A percentile compares a stretch with the other conserved stretches of the same genome.
Evolutionary conservation across 2,888 invertebrate species (phyloP).

Genomic region (Drosophila bunnanda): DNA sequence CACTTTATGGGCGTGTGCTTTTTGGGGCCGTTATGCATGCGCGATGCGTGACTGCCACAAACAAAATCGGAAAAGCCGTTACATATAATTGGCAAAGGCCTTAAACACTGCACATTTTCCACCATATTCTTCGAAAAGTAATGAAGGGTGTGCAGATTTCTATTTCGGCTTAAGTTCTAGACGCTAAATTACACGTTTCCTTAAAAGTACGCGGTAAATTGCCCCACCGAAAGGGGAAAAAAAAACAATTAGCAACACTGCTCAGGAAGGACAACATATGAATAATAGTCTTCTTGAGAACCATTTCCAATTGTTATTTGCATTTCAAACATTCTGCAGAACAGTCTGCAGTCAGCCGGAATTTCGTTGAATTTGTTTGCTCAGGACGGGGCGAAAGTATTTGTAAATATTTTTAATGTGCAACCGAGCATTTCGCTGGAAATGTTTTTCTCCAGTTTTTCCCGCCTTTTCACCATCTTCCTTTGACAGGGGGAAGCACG

Average conservation of each 20-base stretch:
- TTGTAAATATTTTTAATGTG: slow-evolving; percentile 69
- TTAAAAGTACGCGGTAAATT: background rate
- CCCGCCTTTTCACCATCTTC: slow-evolving; percentile 17
- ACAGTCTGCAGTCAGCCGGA: slow-evolving; percentile 18
- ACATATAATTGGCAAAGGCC: slow-evolving; percentile 36
- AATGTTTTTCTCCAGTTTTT: slow-evolving; percentile 59
- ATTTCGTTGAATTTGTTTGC: slow-evolving; percentile 43
- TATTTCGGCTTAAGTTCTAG: background rate
- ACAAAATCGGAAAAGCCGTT: slow-evolving; percentile 43
- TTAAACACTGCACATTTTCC: slow-evolving; percentile 41
- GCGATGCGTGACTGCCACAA: slow-evolving; percentile 61
- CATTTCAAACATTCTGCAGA: slow-evolving; percentile 22
- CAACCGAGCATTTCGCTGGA: slow-evolving; percentile 61
- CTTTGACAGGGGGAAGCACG: slow-evolving; percentile 27
- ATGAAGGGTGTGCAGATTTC: slow-evolving; percentile 17
- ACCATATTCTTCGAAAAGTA: background rate
- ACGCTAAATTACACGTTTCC: slow-evolving; percentile 2
- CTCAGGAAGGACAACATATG: background rate
- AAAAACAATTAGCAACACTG: background rate
- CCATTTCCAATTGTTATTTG: slow-evolving; percentile 7
- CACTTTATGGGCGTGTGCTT: slow-evolving; percentile 60
- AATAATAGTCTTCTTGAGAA: slow-evolving; percentile 3
- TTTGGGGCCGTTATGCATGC: slow-evolving; percentile 55
- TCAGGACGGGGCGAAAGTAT: slow-evolving; percentile 53
- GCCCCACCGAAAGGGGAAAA: background rate